Base-by-base conservation (phyloP, 2,113 vertebrate species). In the Hylia prasina region DNA sequence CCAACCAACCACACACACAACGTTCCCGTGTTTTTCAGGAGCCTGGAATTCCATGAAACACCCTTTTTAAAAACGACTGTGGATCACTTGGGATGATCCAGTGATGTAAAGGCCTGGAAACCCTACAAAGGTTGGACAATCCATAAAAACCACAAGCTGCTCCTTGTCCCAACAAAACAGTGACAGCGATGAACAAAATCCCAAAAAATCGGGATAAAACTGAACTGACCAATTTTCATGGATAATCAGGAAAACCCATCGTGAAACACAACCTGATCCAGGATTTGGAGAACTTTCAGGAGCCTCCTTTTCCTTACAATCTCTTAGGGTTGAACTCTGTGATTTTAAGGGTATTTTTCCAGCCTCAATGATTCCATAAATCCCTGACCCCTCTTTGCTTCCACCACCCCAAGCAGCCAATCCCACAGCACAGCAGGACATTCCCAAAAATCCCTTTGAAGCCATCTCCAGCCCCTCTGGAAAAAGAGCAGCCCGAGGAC, bases 81-180 rank as follows among this genome's bases (percentile, higher is more conserved):
- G n/a, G 42, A 40, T 50, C 7, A 7, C 31, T 40, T 53, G 37
- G 35, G 44, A 48, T 27, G 6, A 69, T 37, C 33, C 63, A 12
- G 9, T 0, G 3, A 13, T 1, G 28, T 1, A 13, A 85, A 40
- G 0, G 2, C 5, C 63, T 35, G 42, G 42, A 81, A 81, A 37
- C 15, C 35, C 61, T 13, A 22, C 2, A 54, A 28, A 37, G 23
- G 13, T 54, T 48, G 60, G 53, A 47, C 6, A n/a, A 45, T 4
- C 33, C 47, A 28, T 8, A 45, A 79, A 84, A 65, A 8, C 15
- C 37, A n/a, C 39, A 80, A 61, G 50, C 0, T 2, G 24, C 45
- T 69, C 69, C 61, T 58, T 11, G 4, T 68, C 53, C 83, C 44
- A 27, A 58, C 9, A 25, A 76, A 66, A 10, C 21, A 9, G 13